Percentiles rank a stretch among this genome's conserved stretches.
phyloP scores from a whole-genome alignment of 2,797 vertebrate genomes.

The Micromesistius poutassou region DNA sequence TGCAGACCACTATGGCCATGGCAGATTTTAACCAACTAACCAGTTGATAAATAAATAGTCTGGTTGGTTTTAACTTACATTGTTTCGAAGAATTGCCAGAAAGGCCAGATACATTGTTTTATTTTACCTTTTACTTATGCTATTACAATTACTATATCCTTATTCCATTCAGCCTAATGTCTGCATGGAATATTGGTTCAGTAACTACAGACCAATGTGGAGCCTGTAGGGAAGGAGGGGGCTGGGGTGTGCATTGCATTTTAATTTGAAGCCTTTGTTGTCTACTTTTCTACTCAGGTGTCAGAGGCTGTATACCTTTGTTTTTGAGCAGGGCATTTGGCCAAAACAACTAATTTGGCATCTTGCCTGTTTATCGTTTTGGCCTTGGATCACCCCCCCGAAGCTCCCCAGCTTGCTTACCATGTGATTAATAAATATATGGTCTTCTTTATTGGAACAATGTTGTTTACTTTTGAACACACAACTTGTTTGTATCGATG shows the following conservation, averaged over 20 bases:
- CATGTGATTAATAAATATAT: not conserved
- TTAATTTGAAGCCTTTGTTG: not conserved
- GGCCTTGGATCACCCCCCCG: not conserved
- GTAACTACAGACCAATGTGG: not conserved
- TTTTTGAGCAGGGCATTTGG: not conserved
- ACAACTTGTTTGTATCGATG: not conserved
- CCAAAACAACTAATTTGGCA: not conserved
- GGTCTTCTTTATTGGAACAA: not conserved
- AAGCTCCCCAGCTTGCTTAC: not conserved
- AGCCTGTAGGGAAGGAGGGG: not conserved
- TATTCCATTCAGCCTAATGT: not conserved
- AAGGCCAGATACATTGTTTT: not conserved
- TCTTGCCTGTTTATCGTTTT: not conserved
- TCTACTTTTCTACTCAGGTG: not conserved
- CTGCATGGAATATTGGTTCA: not conserved
- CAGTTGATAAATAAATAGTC: not conserved
- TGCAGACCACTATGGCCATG: not conserved
- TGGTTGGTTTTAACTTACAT: not conserved
- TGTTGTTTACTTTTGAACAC: conserved; percentile 1
- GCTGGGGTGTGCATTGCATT: not conserved
- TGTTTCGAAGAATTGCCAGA: too few relatives aligned
- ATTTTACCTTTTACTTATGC: not conserved
- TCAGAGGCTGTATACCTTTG: not conserved
- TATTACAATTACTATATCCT: not conserved
- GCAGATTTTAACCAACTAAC: not conserved